Percentiles rank a stretch among this genome's conserved stretches.
phyloP scores from a whole-genome alignment of 2,888 invertebrate species.

The Romanomermis culicivorax region DNA sequence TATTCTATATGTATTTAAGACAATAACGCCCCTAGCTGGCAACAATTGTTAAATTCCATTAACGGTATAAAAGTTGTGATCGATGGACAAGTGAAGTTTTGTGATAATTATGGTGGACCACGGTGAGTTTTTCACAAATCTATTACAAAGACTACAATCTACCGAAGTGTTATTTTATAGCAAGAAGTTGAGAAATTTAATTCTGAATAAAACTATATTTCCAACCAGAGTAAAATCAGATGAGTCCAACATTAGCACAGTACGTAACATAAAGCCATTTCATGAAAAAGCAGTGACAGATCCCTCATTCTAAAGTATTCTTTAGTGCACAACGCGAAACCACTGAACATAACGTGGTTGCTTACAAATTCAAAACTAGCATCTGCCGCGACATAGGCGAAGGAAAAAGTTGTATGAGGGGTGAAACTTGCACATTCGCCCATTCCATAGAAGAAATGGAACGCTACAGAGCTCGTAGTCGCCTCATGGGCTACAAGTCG shows the following conservation, averaged over 20 bases:
- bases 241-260: too few relatives aligned
- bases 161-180: too few relatives aligned
- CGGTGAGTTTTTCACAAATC: too few relatives aligned
- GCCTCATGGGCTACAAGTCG: not conserved
- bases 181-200: too few relatives aligned
- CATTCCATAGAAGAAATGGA: slow-evolving; percentile 76
- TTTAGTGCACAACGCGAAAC: too few relatives aligned
- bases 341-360: not conserved
- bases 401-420: slow-evolving; percentile 60
- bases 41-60: slow-evolving; percentile 28
- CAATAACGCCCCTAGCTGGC: slow-evolving; percentile 26
- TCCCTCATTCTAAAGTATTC: too few relatives aligned
- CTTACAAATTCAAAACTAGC: slow-evolving; percentile 53
- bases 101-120: slow-evolving; percentile 38
- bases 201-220: too few relatives aligned
- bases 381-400: slow-evolving; percentile 65
- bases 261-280: too few relatives aligned
- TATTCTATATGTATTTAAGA: not conserved
- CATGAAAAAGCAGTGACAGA: too few relatives aligned
- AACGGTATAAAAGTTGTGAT: slow-evolving; percentile 39
- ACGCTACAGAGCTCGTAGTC: slow-evolving; percentile 35
- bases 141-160: too few relatives aligned
- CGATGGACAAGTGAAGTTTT: slow-evolving; percentile 52
- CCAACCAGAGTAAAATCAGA: too few relatives aligned
- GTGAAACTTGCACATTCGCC: slow-evolving; percentile 68